Conservation (phyloP, 1,140 invertebrate genomes). For the Meloidogyne hapla region DNA sequence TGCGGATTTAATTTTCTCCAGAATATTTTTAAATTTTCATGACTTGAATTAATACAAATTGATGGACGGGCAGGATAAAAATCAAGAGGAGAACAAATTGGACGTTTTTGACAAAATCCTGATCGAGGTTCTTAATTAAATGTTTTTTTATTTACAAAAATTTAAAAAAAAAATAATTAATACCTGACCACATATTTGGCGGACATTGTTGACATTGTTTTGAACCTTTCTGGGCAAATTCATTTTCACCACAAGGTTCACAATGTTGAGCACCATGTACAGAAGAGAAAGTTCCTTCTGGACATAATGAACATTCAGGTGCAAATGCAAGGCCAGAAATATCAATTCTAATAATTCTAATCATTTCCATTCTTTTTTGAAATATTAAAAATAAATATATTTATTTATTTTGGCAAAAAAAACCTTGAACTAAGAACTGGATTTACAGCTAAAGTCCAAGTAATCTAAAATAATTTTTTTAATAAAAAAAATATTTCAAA, state of each 20-base stretch:
- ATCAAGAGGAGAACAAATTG: conserved; percentile 68
- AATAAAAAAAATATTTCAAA: background rate
- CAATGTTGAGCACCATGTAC: conserved; percentile 66
- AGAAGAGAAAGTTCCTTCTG: conserved; percentile 68
- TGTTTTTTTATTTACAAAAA: background rate
- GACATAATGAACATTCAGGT: conserved; percentile 70
- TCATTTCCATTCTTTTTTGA: conserved; percentile 34
- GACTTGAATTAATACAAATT: conserved; percentile 64
- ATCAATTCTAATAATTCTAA: conserved; percentile 54
- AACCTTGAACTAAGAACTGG: conserved; percentile 22
- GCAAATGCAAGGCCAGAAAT: conserved; percentile 69
- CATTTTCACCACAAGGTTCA: conserved; percentile 66
- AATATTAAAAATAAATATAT: background rate
- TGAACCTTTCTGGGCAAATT: conserved; percentile 66
- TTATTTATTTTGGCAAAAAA: background rate
- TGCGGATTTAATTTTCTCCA: conserved; percentile 70
- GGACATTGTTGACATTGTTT: conserved; percentile 67
- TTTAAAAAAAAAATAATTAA: background rate
- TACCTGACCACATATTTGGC: conserved; percentile 65
- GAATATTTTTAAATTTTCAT: conserved; percentile 65
- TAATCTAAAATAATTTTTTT: conserved; percentile 22
- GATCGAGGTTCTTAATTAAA: conserved; percentile 65
- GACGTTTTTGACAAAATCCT: conserved; percentile 51
- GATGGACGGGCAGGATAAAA: conserved; percentile 69
- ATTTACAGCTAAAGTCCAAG: conserved; percentile 58